Conservation (phyloP, 2,113 vertebrate species). For the Benitochromis conjunctus region DNA sequence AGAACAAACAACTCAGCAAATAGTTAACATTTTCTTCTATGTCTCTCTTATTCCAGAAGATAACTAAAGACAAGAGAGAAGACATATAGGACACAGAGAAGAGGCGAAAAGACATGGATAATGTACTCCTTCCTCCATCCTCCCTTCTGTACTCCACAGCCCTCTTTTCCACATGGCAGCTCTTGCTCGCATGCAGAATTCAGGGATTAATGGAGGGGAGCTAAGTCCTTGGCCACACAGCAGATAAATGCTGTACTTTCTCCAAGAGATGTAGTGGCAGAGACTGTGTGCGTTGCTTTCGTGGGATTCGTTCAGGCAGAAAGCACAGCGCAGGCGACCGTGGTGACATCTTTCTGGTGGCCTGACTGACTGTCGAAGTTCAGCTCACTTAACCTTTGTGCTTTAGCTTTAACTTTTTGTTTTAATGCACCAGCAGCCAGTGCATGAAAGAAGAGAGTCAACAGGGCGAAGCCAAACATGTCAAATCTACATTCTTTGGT, state of each 20-base stretch:
- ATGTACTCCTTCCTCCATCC: not conserved
- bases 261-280: not conserved
- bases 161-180: conserved; percentile 65
- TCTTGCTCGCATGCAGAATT: conserved; percentile 58
- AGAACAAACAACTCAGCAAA: not conserved
- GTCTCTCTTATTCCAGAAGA: not conserved
- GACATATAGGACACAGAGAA: not conserved
- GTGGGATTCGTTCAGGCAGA: conserved; percentile 45
- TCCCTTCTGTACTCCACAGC: conserved; percentile 1
- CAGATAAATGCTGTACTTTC: conserved; percentile 50
- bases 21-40: not conserved
- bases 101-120: not conserved
- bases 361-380: not conserved
- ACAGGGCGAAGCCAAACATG: not conserved
- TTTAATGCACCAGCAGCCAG: not conserved
- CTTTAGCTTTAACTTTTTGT: not conserved
- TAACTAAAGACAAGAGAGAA: not conserved
- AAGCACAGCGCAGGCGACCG: not conserved
- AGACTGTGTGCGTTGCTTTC: conserved; percentile 2
- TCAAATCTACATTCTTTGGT: not conserved
- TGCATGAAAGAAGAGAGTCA: not conserved
- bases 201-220: conserved; percentile 70
- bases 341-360: conserved; percentile 14
- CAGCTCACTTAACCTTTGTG: conserved; percentile 4
- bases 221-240: conserved; percentile 61